Evolutionary conservation across 1,140 invertebrate species (phyloP), one percentile per base, ranked within the genome.

Genomic region (Argopecten irradians): DNA sequence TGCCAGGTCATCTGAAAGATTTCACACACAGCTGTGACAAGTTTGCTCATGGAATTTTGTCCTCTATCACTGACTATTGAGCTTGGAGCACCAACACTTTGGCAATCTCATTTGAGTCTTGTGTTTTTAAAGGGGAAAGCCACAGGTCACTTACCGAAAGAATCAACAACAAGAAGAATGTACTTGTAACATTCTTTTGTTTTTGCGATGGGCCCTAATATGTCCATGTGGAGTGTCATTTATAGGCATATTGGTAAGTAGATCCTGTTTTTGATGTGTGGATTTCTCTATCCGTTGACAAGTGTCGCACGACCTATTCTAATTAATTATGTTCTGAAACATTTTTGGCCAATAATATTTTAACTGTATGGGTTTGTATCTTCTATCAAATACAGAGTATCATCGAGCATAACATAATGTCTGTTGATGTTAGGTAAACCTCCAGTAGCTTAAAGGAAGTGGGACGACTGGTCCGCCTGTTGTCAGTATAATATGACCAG

Each of bases 341-440:
- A 93, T 92, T 55, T 85, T 85, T 19, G 90, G 90, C 87, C 87
- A 93, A 33, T 82, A 93, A 84, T 92, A 93, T 34, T 92, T 92
- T 22, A 86, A 46, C 71, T 86, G 34, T n/a, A 92, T 86, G 35
- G 88, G 33, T 13, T 46, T 22, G 41, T 83, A 88, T 8, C 87
- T 91, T 71, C 86, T 89, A 71, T 90, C 90, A 35, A 91, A 33
- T 90, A 92, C 0, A 92, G 71, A 16, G 89, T 35, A 14, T 88
- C 90, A 88, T 92, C 89, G 34, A 55, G 28, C 39, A 92, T 34
- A 39, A 41, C 89, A 86, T 89, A 92, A 14, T 90, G 88, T 33
- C 87, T 89, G 33, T 85, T 46, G 36, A 87, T 71, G 5, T 89
- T 46, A n/a, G 91, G 90, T 14, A 90, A 16, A 5, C 13, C 86